Evolutionary conservation across 2,888 invertebrate genomes (phyloP), one percentile per base, ranked within the genome.

Genomic region (Gymnosoma rotundatum): DNA sequence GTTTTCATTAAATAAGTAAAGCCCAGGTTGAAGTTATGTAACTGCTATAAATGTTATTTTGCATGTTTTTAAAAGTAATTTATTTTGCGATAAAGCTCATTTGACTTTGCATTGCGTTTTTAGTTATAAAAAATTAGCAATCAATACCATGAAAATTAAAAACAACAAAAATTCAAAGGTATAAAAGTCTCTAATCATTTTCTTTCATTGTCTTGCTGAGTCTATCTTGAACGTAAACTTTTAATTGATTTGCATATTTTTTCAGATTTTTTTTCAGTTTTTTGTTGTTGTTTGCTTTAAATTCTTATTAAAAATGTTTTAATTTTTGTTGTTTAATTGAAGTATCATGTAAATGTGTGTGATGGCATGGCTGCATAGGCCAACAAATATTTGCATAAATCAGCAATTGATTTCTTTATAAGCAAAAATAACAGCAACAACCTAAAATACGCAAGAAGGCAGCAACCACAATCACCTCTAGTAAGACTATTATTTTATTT

Each of bases 341-440:
- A 50, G 16, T 50, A 50, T n/a, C 50, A 50, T n/a, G 50, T 6
- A 84, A 84, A 81, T 84, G 78, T 74, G 78, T 74, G 78, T 81
- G 81, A 78, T 8, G 32, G 32, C 32, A 32, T 74, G 84, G 81
- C 66, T 84, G 73, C 84, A 84, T 78, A 84, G 84, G 84, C 81
- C 84, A 84, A 73, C 52, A 78, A 60, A 54, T 78, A 81, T 84
- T 84, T 81, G 81, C 84, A 84, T 84, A 84, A 81, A 84, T 84
- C 84, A 84, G 84, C 84, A 81, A 78, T 78, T 84, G 80, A 81
- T 70, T 84, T 80, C 63, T 64, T 83, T 54, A 58, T n/a, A 36
- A 74, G 56, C 36, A 52, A 69, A 64, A 66, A 21, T 56, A 73
- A 42, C 63, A 80, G 45, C 54, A 72, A 25, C 3, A 36, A 32